These are phyloP conservation scores for Morinoia aosen DNA, from an alignment of 2,888 invertebrate genomes.

Conservation along the genomic window DNA sequence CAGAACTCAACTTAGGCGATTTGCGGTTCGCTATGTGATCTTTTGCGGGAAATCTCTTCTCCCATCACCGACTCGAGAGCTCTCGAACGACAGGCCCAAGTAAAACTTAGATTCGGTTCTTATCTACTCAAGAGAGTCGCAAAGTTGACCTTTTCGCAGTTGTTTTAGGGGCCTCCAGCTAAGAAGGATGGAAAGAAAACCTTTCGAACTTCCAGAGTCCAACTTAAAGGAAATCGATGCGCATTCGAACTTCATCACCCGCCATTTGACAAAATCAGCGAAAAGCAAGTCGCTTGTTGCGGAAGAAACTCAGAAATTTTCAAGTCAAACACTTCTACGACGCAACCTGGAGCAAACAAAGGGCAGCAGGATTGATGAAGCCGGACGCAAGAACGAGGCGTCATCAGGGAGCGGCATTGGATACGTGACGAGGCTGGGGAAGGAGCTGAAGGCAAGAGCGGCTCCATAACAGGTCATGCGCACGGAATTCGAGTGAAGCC, in stretches of 20 bases:
- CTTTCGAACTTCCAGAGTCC: background rate
- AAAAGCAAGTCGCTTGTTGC: background rate
- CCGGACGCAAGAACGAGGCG: background rate
- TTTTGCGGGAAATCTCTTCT: background rate
- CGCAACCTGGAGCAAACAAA: background rate
- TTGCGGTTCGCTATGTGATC: too few species aligned
- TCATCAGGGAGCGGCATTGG: slow-evolving; percentile 24
- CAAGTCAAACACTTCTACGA: background rate
- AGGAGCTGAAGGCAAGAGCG: background rate
- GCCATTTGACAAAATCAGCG: background rate
- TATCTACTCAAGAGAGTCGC: background rate
- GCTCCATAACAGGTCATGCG: background rate
- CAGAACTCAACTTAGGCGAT: too few species aligned
- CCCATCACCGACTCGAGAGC: background rate
- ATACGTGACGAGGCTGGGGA: background rate
- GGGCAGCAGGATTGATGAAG: background rate
- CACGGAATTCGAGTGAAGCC: background rate
- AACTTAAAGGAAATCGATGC: background rate
- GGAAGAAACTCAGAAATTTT: background rate
- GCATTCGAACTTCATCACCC: background rate
- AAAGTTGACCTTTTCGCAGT: background rate
- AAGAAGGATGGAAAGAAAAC: background rate
- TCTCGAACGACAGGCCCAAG: background rate
- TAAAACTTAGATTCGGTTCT: background rate
- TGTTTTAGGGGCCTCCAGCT: background rate